Evolutionary conservation across 2,797 vertebrate species (phyloP).

Genomic region (Alectoris magna): DNA sequence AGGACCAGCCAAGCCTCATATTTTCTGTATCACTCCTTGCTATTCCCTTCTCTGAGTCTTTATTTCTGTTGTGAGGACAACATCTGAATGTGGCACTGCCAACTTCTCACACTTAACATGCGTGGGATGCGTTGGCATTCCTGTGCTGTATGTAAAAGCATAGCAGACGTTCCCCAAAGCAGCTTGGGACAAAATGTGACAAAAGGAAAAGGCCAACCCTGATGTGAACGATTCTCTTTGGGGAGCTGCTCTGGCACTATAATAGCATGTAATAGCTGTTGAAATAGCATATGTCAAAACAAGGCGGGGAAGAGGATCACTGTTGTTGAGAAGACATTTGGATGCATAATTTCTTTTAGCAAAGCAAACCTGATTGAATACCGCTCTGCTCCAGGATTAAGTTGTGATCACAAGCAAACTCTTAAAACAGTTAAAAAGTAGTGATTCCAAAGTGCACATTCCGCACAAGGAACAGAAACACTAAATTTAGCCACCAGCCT

Average conservation of each 20-base stretch:
- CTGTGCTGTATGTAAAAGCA: not conserved
- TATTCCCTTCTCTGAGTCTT: not conserved
- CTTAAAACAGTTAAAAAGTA: not conserved
- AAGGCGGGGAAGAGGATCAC: not conserved
- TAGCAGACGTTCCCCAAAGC: not conserved
- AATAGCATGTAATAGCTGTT: accelerated
- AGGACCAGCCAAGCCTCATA: not conserved
- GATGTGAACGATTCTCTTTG: not conserved
- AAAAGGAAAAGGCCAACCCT: not conserved
- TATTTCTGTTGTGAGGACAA: not conserved
- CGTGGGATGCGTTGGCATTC: accelerated
- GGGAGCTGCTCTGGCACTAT: not conserved
- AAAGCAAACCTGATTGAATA: not conserved
- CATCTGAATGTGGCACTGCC: not conserved
- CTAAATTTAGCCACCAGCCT: slow-evolving; percentile 8
- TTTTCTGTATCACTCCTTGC: not conserved
- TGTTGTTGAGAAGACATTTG: not conserved
- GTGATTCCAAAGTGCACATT: not conserved
- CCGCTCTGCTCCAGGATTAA: not conserved
- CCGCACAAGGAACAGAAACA: not conserved
- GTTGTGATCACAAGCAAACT: not conserved
- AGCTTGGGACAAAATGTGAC: not conserved
- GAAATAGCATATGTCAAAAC: accelerated
- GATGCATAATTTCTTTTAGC: not conserved
- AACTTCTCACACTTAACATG: not conserved